phyloP scores from a whole-genome alignment of 2,888 invertebrate species.

The Archips xylosteana region DNA sequence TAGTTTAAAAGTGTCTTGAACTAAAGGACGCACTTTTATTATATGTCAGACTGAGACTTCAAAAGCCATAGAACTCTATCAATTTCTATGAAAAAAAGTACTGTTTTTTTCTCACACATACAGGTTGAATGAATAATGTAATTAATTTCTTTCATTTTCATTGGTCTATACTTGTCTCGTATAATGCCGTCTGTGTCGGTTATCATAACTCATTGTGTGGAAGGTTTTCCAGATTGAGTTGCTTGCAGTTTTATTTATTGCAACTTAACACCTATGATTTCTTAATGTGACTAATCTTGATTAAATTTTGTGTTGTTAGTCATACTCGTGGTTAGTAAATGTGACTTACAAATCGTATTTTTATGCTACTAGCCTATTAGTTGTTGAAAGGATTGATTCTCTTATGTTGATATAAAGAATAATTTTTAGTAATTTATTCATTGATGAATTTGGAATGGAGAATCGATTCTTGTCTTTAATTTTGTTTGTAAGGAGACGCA shows the following conservation, averaged over 20 bases:
- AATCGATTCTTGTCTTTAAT: slow-evolving; percentile 30
- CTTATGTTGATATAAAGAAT: slow-evolving; percentile 3
- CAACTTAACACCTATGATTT: slow-evolving; percentile 35
- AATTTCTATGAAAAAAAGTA: too few species aligned
- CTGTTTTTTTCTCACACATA: background rate
- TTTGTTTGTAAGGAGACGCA: slow-evolving; percentile 33
- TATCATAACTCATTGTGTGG: background rate
- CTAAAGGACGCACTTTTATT: background rate
- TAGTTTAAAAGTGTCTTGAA: background rate
- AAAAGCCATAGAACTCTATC: background rate
- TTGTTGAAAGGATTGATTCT: slow-evolving; percentile 41
- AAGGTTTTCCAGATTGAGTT: slow-evolving; percentile 4
- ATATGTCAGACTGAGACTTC: background rate
- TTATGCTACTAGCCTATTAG: slow-evolving; percentile 25
- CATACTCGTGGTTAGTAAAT: slow-evolving; percentile 33
- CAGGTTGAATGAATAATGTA: background rate
- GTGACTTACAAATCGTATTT: slow-evolving; percentile 33
- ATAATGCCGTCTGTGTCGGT: background rate
- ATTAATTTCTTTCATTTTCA: background rate
- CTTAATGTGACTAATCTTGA: slow-evolving; percentile 26
- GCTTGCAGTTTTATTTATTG: slow-evolving; percentile 50
- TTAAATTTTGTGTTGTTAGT: slow-evolving; percentile 40
- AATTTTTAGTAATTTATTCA: slow-evolving; percentile 27
- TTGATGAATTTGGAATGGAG: slow-evolving; percentile 24
- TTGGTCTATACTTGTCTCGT: background rate